phyloP scores from a whole-genome alignment of 2,113 vertebrate species.

The Peromyscus maniculatus region DNA sequence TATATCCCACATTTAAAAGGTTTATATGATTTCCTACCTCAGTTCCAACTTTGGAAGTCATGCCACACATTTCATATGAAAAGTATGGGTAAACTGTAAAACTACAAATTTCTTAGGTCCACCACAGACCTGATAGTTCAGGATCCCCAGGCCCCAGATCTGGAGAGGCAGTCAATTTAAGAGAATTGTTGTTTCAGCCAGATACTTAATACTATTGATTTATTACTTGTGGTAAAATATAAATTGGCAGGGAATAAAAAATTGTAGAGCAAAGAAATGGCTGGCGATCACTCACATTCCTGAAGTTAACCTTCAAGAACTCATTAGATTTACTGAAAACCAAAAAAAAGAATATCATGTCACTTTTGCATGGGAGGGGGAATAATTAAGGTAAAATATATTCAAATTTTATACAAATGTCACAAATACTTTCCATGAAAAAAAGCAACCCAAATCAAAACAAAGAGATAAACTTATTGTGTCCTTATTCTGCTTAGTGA shows the following conservation, averaged over 20 bases:
- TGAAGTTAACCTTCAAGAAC: not conserved
- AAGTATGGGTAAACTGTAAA: not conserved
- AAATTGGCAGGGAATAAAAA: not conserved
- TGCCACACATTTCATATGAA: not conserved
- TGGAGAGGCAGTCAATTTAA: not conserved
- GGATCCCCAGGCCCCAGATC: not conserved
- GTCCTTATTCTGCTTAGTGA: not conserved
- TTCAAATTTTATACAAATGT: not conserved
- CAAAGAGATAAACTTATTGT: not conserved
- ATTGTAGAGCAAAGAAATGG: not conserved
- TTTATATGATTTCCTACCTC: not conserved
- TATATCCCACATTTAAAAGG: not conserved
- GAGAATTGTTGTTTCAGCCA: not conserved
- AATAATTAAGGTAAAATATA: not conserved
- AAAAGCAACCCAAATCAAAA: not conserved
- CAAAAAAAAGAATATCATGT: not conserved
- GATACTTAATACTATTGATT: not conserved
- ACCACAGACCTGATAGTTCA: not conserved
- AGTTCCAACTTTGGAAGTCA: not conserved
- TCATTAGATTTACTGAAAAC: not conserved
- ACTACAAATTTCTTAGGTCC: not conserved
- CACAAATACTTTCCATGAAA: not conserved
- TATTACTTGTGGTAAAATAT: not conserved
- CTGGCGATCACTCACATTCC: not conserved
- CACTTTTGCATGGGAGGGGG: not conserved